Evolutionary conservation across 2,113 vertebrate species (phyloP), one percentile per base, ranked within the genome.

Genomic region (Pelusios castaneus): DNA sequence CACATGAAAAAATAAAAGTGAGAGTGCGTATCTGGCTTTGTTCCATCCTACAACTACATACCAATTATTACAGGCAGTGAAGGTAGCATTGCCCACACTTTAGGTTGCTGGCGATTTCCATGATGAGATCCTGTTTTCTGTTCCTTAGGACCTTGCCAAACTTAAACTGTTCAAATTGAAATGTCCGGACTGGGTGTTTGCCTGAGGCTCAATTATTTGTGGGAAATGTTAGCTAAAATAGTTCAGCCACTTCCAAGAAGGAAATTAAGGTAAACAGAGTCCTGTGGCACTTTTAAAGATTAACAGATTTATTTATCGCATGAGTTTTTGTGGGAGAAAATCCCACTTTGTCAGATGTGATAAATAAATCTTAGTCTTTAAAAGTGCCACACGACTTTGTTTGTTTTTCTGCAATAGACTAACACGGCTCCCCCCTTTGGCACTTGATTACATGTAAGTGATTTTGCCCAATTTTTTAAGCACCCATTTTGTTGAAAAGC

Each of bases 1-100:
- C n/a, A 38, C 63, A 38, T 38, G 63, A 21, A 38, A 38, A 24
- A 43, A 27, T 41, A 43, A 41, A 3, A 54, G 13, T 84, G 0
- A 56, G 81, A 21, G 1, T 54, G 31, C 4, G 17, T 24, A 55
- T 34, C 24, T 19, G 67, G 7, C 34, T 91, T 92, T 88, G n/a
- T 45, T 89, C n/a, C n/a, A 70, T 22, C 22, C 27, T 89, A 1
- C 4, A 10, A 82, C 3, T 19, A 38, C 1, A 0, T 47, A 17
- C 41, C 13, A 34, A 85, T 80, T 67, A 58, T 63, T 1, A 0
- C 49, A 67, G 70, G 19, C 24, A 87, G 47, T 2, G 8, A 54
- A 54, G n/a, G 27, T 75, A 34, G 51, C 17, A 17, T 21, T 70
- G n/a, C 34, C 17, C 17, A n/a, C 38, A 70, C 16, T 17, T 70